Evolutionary conservation across 2,113 vertebrate species (phyloP).

Genomic region (Laticauda laticaudata): DNA sequence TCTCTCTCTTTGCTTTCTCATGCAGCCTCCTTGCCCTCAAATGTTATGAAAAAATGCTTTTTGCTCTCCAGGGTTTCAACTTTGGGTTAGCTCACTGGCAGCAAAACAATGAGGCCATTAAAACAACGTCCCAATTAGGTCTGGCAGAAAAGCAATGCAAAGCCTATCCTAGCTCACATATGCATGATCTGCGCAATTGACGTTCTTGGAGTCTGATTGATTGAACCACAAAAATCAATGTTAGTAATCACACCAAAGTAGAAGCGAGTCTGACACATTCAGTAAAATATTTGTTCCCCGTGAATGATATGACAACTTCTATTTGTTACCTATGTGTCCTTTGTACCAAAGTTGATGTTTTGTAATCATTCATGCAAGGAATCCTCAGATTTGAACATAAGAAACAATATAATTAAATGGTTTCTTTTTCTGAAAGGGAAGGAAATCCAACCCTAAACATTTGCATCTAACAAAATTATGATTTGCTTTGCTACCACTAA

Average conservation of each 20-base stretch:
- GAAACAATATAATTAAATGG: neutral
- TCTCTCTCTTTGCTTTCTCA: neutral
- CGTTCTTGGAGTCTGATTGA: neutral
- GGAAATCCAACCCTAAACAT: neutral
- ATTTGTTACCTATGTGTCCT: neutral
- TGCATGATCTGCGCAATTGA: neutral
- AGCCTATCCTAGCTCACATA: neutral
- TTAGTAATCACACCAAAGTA: neutral
- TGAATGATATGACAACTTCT: neutral
- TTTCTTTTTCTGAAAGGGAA: neutral
- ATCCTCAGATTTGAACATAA: neutral
- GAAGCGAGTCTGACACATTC: neutral
- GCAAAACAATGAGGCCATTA: neutral
- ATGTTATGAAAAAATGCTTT: neutral
- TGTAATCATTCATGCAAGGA: neutral
- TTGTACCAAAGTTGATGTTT: neutral
- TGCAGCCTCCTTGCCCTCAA: neutral
- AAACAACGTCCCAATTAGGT: neutral
- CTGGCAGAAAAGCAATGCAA: neutral
- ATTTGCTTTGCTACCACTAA: neutral
- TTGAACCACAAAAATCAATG: neutral
- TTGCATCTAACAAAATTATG: neutral
- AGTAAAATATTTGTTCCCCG: neutral
- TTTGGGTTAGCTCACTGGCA: neutral
- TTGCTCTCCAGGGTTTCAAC: neutral